These are phyloP conservation scores for Equus quagga DNA, from an alignment of 2,113 vertebrate species.

Conservation along the genomic window DNA sequence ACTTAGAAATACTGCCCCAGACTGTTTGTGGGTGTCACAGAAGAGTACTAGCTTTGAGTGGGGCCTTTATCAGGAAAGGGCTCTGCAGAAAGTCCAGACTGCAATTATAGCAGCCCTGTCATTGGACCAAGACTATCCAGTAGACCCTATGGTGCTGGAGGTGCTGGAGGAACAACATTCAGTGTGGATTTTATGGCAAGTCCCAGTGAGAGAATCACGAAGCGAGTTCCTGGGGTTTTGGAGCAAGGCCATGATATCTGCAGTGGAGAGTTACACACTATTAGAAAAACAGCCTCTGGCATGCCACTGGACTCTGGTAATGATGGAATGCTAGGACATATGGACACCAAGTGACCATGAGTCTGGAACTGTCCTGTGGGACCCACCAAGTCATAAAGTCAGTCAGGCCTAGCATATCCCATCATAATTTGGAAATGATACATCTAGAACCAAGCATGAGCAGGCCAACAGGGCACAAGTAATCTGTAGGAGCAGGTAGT, in stretches of 20 bases:
- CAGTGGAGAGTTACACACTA: slow-evolving; percentile 19
- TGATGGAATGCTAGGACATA: slow-evolving; percentile 50
- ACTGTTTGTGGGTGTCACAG: no score
- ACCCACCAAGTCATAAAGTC: neutral
- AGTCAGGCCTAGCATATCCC: neutral
- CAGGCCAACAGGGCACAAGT: neutral
- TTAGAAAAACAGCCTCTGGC: slow-evolving; percentile 60
- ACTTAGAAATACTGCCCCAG: neutral
- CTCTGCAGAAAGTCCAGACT: neutral
- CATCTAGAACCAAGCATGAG: neutral
- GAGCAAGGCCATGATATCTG: slow-evolving; percentile 71
- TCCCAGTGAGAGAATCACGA: slow-evolving; percentile 41
- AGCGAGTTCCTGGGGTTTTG: slow-evolving; percentile 45
- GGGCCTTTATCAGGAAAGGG: neutral
- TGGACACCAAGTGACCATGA: slow-evolving; percentile 29
- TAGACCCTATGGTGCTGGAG: neutral
- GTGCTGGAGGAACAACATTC: neutral
- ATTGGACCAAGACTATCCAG: neutral
- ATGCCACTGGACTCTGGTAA: slow-evolving; percentile 40
- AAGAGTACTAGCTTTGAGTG: neutral
- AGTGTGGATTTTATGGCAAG: slow-evolving; percentile 53
- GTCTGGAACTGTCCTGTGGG: neutral
- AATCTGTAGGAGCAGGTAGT: neutral
- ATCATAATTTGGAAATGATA: neutral
- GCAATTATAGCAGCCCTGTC: neutral